Evolutionary conservation across 2,888 invertebrate genomes (phyloP), one percentile per base, ranked within the genome.

Genomic region (Chirona hameri): DNA sequence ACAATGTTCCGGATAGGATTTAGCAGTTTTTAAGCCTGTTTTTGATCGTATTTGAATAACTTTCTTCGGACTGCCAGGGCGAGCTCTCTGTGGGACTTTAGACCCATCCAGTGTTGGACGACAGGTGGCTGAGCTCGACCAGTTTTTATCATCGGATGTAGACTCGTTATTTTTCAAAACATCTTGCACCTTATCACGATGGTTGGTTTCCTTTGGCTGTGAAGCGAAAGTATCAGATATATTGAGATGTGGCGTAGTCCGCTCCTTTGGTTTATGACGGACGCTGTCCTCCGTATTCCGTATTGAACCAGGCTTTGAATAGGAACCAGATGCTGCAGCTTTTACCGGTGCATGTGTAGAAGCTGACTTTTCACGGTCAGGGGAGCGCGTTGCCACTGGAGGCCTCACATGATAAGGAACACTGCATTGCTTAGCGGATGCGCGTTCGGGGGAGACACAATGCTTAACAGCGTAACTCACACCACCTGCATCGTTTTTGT

Each of bases 401-500:
- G 76, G 24, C 39, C 76, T 39, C 12, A 14, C 27, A 3, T 46
- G 46, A 10, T 12, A 24, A 9, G 76, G 3, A 24, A 1, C 39
- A 24, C 39, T 10, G 9, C 21, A 3, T 12, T 14, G 18, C 12
- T 46, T 76, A 3, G 24, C 0, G 9, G 46, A 1, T 24, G 9
- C 1, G 18, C 76, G 21, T 18, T 31, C 39, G 1, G 24, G 46
- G 24, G 27, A 21, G 0, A 39, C 1, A 24, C 39, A 39, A 39
- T 76, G 76, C 24, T 76, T 76, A 10, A 76, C 18, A 10, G 76
- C 76, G 39, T 76, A 76, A 24, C 76, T 76, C 24, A 76, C 76
- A 7, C 76, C 76, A 12, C 76, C 76, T 24, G 76, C 76, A 24
- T 76, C 76, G 12, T 76, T 76, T 39, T 46, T 76, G 9, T 24